A percentile compares a stretch with the other conserved stretches of the same genome.
These are phyloP conservation scores for Tyrannus savana DNA, from an alignment of 2,113 vertebrate species.

Conservation along the genomic window DNA sequence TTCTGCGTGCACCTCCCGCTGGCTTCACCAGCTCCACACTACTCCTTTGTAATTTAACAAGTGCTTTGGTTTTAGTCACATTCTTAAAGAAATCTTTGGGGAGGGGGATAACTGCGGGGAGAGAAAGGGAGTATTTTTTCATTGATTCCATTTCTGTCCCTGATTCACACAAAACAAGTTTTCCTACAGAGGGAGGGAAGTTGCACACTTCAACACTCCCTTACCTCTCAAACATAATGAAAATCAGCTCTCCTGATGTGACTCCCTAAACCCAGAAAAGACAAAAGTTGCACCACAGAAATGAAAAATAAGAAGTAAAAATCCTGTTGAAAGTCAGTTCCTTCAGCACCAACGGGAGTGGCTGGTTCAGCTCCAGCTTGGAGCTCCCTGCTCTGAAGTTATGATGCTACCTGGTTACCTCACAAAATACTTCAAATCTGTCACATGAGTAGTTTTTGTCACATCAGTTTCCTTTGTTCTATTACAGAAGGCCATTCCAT, in stretches of 20 bases:
- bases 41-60: background rate
- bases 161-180: background rate
- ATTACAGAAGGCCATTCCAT: background rate
- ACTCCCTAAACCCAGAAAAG: background rate
- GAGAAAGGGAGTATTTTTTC: background rate
- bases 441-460: background rate
- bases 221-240: background rate
- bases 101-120: background rate
- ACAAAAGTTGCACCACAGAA: background rate
- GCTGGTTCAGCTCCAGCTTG: background rate
- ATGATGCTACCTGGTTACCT: background rate
- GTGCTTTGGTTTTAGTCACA: background rate
- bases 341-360: background rate
- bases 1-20: rapidly evolving
- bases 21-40: background rate
- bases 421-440: background rate
- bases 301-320: background rate
- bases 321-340: background rate
- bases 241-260: background rate
- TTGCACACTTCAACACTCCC: background rate
- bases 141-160: background rate
- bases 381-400: background rate
- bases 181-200: background rate
- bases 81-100: background rate
- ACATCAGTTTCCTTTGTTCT: background rate